These are phyloP conservation scores for Diadophis punctatus DNA, from an alignment of 2,113 vertebrate genomes.

Conservation along the genomic window DNA sequence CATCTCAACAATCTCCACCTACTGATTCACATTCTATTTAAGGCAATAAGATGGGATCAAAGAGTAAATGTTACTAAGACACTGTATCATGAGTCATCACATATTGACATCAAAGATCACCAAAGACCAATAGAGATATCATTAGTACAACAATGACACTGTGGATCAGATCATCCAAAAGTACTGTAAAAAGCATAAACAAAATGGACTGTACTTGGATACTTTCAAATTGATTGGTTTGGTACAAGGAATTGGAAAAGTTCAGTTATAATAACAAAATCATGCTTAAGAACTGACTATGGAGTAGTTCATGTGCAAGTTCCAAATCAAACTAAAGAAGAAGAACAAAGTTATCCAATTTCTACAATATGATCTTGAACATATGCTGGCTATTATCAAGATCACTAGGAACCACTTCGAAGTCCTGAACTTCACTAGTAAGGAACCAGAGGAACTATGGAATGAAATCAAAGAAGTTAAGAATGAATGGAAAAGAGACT, in stretches of 20 bases:
- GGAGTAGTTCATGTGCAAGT: background rate
- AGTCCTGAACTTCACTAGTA: background rate
- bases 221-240: background rate
- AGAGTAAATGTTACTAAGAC: background rate
- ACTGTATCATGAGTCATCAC: background rate
- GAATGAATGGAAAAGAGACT: background rate
- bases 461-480: background rate
- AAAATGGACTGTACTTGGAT: background rate
- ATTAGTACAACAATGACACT: background rate
- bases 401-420: background rate
- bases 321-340: background rate
- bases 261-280: background rate
- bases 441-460: background rate
- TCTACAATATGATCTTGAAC: background rate
- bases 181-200: background rate
- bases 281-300: background rate
- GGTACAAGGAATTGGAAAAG: background rate
- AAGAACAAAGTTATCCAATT: background rate
- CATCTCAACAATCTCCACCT: too few species aligned
- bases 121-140: background rate
- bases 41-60: background rate
- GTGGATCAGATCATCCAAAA: background rate
- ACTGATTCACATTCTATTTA: too few species aligned
- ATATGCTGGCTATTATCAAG: background rate
- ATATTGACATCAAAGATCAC: background rate